Base-by-base conservation (phyloP, 2,113 vertebrate genomes). In the Platichthys stellatus region DNA sequence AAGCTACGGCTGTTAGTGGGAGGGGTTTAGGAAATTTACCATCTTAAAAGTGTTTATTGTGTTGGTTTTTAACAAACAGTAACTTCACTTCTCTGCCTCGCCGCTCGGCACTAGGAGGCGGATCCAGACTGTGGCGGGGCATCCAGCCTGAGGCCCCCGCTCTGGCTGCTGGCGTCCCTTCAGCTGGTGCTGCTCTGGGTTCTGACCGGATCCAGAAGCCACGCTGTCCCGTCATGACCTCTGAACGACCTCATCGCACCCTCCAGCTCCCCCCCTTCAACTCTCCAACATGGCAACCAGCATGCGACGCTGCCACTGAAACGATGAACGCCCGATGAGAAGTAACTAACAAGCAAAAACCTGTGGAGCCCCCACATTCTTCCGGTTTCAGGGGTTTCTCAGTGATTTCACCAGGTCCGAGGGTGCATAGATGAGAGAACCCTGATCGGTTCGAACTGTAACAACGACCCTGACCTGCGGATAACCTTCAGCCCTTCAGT, bases 111-210 rank as follows among this genome's bases (percentile, higher is more conserved):
- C 79, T 95, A 99, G 98, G 97, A 99, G 85, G 87, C 96, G 80
- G 94, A 96, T 0, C 92, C 93, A 0, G 96, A 97, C 90, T 99
- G 98, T 63, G 97, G 98, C 57, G 96, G 96, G 13, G 96, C 93
- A 72, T 97, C 96, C 92, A 85, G 94, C 79, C 84, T 99, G 93
- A 97, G 83, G 77, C 95, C 97, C 13, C 96, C 96, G 0, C 87
- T 97, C 20, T 96, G 96, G 95, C 93, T 95, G 15, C 77, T 95
- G 93, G 69, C 94, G 83, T 91, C 93, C 82, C 88, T 96, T 81
- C 98, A 99, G 86, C 35, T 97, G 86, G 61, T 93, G 35, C 94
- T 98, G 65, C 95, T 97, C 80, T 98, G 97, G 97, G 93, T 97
- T 60, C 88, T 95, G 90, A 94, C 93, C 60, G 96, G 96, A 87